These are phyloP conservation scores for Melangyna quadrimaculata DNA, from an alignment of 2,888 invertebrate genomes.

Conservation along the genomic window DNA sequence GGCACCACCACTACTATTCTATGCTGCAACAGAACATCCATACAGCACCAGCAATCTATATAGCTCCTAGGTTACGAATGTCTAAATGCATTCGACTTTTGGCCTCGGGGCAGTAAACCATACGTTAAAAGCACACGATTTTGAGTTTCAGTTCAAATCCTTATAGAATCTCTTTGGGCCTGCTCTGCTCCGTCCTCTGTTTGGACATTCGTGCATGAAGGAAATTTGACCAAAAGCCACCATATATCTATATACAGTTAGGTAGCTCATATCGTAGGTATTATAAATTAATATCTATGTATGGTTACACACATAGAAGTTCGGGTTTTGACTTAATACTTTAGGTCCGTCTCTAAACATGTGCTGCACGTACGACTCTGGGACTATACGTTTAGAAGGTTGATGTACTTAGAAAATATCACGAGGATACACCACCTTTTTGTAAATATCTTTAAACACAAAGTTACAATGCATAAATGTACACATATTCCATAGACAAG, in stretches of 20 bases:
- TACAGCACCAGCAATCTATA: not conserved
- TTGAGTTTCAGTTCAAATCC: slow-evolving; percentile 32
- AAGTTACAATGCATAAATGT: slow-evolving; percentile 52
- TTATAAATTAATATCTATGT: slow-evolving; percentile 67
- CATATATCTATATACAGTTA: not conserved
- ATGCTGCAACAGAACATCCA: not conserved
- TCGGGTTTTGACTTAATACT: slow-evolving; percentile 61
- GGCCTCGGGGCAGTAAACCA: slow-evolving; percentile 70
- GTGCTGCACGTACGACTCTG: slow-evolving; percentile 49
- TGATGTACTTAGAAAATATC: slow-evolving; percentile 38
- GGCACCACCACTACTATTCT: not conserved
- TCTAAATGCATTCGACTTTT: slow-evolving; percentile 71
- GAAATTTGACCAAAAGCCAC: slow-evolving; percentile 53
- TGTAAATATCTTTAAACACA: slow-evolving; percentile 66
- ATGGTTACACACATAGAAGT: not conserved
- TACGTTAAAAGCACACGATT: slow-evolving; percentile 72
- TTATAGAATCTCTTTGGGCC: slow-evolving; percentile 14
- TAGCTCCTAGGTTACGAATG: slow-evolving; percentile 65
- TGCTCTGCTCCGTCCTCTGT: slow-evolving; percentile 2
- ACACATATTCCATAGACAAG: no score
- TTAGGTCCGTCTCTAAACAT: slow-evolving; percentile 50
- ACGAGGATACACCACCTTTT: slow-evolving; percentile 26
- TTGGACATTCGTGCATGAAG: slow-evolving; percentile 34
- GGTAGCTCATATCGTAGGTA: slow-evolving; percentile 51
- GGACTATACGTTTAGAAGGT: slow-evolving; percentile 25